phyloP scores from a whole-genome alignment of 30 jellyfish, hydroid and myxozoan species.

The Clytia hemisphaerica region DNA sequence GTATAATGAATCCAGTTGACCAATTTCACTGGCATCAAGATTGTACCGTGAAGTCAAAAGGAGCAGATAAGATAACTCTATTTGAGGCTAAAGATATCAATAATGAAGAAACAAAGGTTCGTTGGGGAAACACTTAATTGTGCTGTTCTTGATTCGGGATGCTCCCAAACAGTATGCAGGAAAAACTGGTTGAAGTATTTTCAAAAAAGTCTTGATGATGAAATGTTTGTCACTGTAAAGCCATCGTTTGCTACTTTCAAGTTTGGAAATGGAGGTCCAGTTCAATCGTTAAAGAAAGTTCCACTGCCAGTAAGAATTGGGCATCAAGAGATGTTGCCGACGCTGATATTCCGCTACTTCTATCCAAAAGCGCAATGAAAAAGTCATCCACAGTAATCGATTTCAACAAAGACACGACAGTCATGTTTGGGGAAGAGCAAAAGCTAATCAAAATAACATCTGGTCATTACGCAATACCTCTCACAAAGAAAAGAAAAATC shows the following conservation, averaged over 20 bases:
- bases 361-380: slow-evolving; percentile 37
- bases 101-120: neutral
- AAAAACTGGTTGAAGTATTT: slow-evolving; percentile 14
- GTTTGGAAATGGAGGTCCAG: slow-evolving; percentile 42
- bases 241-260: slow-evolving; percentile 41
- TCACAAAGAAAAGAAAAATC: slow-evolving; percentile 1
- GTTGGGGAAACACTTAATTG: slow-evolving; percentile 16
- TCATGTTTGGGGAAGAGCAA: slow-evolving; percentile 23
- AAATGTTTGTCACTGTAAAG: neutral
- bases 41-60: neutral
- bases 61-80: neutral
- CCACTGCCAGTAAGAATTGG: slow-evolving; percentile 22
- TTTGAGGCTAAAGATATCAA: neutral
- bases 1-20: slow-evolving; percentile 22
- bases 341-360: slow-evolving; percentile 28
- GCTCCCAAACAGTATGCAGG: slow-evolving; percentile 2
- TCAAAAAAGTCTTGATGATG: slow-evolving; percentile 21
- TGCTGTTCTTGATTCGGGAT: neutral
- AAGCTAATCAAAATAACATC: neutral
- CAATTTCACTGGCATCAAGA: too few relatives aligned
- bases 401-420: slow-evolving; percentile 19
- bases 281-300: slow-evolving; percentile 1
- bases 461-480: neutral
- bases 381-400: slow-evolving; percentile 27
- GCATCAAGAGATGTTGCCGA: slow-evolving; percentile 42